Evolutionary conservation across 2,113 vertebrate species (phyloP), one percentile per base, ranked within the genome.

Genomic region (Nannospalax galili): DNA sequence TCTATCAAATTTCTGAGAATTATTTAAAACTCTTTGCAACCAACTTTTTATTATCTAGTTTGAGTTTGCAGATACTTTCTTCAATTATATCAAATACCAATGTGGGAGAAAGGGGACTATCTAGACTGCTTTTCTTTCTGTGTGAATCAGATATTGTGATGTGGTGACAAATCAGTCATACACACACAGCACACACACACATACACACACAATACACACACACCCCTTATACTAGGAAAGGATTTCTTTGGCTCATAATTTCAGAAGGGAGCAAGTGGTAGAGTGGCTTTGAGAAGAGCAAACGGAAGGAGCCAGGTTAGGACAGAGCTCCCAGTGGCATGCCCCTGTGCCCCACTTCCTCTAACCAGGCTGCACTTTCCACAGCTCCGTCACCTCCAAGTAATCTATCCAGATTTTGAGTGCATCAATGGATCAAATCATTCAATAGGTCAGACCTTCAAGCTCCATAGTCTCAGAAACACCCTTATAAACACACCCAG

Each of bases 1-100:
- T 98, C 96, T 96, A 96, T 79, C 92, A 93, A 52, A 91, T 84
- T 92, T 82, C 42, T 97, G 93, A 97, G 62, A 96, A 97, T 94
- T 72, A 97, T 92, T 95, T 96, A 96, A 95, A 85, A 48, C 77
- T 96, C 89, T 97, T 96, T 77, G 88, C 90, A 97, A 95, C 77
- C 85, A 97, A 96, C 73, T 96, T 56, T 12, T 97, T 91, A 95
- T 97, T 97, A 40, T 93, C 94, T 88, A 96, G 28, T 84, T 97
- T 96, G 97, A 74, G 93, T 75, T 77, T 84, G 85, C 10, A 98
- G 88, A 93, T 45, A 96, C 32, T 86, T 75, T 92, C 79, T 95
- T 96, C 79, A 64, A 3, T 94, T 97, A 93, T 95, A 95, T 20
- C 32, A 96, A 91, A 93, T 95, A 96, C 88, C 72, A 96, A 95